phyloP scores from a whole-genome alignment of 2,888 invertebrate genomes.

The Drosophila greeni region DNA sequence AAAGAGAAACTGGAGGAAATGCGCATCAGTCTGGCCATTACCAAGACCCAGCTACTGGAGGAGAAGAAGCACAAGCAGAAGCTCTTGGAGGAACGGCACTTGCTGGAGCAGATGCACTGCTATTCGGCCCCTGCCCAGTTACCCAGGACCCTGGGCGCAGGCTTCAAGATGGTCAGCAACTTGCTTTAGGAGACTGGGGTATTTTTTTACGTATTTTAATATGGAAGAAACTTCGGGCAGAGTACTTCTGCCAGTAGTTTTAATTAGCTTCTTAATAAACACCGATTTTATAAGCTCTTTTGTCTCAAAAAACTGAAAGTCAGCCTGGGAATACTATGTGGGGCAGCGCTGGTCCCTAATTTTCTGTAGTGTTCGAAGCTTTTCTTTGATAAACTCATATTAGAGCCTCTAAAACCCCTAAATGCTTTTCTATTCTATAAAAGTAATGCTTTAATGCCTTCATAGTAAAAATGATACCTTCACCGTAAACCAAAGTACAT shows the following conservation, averaged over 20 bases:
- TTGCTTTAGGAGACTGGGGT: constrained; percentile 41
- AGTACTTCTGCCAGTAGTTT: neutral
- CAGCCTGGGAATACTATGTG: too few relatives aligned
- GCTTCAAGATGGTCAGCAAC: constrained; percentile 69
- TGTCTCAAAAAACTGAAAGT: neutral
- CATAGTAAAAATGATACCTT: neutral
- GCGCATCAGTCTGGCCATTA: constrained; percentile 66
- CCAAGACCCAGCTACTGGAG: constrained; percentile 73
- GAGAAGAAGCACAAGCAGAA: constrained; percentile 76
- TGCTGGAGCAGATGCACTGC: constrained; percentile 77
- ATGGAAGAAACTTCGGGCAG: too few relatives aligned
- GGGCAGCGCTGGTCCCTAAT: too few relatives aligned
- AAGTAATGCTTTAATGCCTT: neutral
- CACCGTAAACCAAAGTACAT: neutral
- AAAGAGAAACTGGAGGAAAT: constrained; percentile 71
- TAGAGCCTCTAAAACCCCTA: neutral
- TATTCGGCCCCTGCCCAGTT: constrained; percentile 76
- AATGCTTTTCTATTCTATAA: neutral
- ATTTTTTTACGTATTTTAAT: too few relatives aligned
- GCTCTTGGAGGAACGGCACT: constrained; percentile 75
- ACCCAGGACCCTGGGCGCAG: constrained; percentile 74
- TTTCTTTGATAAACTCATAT: too few relatives aligned
- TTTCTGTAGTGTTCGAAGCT: too few relatives aligned
- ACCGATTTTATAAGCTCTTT: neutral
- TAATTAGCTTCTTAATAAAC: too few relatives aligned